Evolutionary conservation across 2,797 vertebrate species (phyloP), one percentile per base, ranked within the genome.

Genomic region (Eleutherodactylus coqui): DNA sequence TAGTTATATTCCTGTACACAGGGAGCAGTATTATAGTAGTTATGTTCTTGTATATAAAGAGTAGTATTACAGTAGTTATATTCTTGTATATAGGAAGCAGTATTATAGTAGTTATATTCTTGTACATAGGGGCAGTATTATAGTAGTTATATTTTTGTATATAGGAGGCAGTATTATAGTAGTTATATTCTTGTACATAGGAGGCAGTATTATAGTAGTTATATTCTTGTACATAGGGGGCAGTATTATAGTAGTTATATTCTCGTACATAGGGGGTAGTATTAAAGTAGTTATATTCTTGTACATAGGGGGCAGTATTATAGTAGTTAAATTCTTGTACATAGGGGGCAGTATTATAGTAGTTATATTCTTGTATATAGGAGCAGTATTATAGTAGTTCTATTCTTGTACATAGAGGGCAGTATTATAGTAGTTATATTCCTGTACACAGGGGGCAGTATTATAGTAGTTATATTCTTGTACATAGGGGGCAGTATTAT

Each of bases 281-380:
- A 62, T 62, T 32, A 62, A 29, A 62, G 58, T 62, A 62, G 58
- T 62, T 62, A 62, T 62, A 62, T 62, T 62, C 58, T 62, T 62
- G 58, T 62, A 62, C 13, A 62, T 62, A 62, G 58, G 58, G n/a
- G 29, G 58, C 13, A 60, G 27, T 32, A 62, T 32, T 62, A 62
- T 32, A 29, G 27, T 29, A 60, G 27, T 60, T 60, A 14, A 29
- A 60, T 29, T 29, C 27, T 60, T 60, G 58, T 29, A 58, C 10
- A 58, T 58, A 27, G 47, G 47, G n/a, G 16, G 47, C 49, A 53
- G 49, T 21, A 53, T 53, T 53, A 53, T 53, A 53, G 49, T 53
- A 53, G 51, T 53, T 58, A n/a, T 58, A 58, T n/a, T 58, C 55
- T 58, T 58, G 24, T 58, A 58, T 9, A 58, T 58, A n/a, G 24